Base-by-base conservation (phyloP, 2,113 vertebrate genomes). In the Hypocryptadius cinnamomeus region DNA sequence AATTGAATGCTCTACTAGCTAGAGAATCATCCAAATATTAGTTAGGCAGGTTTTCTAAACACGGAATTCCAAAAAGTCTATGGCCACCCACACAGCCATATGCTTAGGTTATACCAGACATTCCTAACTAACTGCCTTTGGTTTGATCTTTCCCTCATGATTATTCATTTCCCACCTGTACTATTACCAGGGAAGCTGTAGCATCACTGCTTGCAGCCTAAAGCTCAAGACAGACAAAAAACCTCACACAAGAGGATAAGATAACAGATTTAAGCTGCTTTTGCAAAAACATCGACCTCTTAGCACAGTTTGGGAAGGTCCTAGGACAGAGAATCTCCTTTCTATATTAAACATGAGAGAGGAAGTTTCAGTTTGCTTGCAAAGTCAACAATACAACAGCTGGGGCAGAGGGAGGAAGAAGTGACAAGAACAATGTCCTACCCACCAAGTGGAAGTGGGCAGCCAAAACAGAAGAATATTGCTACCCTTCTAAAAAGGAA, bases 21-120 rank as follows among this genome's bases (percentile, higher is more conserved):
- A 74, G 82, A 92, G 64, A 90, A 85, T 45, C 90, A 87, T 64
- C 72, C 44, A 71, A 94, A 47, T 86, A 92, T 90, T 90, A 93
- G 72, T 79, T 82, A 94, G 47, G 79, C 82, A 90, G 53, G 57
- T 86, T 92, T 95, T 71, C 88, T 78, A 89, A 79, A 68, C 44
- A 44, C 4, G 15, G 22, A 91, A 40, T 44, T 94, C 85, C 71
- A 45, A 28, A 78, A 88, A 87, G 56, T 45, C 40, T 78, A 60
- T 3, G 18, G 84, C 72, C 8, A 7, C 93, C 90, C 90, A 94
- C 87, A 86, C 71, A 79, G 44, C 91, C 91, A 87, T 87, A 93
- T 89, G 71, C 11, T 72, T 66, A 54, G 68, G 61, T 78, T 90
- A 78, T 30, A 88, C 23, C 56, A 92, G 47, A 45, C n/a, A 35